Evolutionary conservation across 92 coral and sea anemone species (phyloP), one percentile per base, ranked within the genome.

Genomic region (Diadumene lineata): DNA sequence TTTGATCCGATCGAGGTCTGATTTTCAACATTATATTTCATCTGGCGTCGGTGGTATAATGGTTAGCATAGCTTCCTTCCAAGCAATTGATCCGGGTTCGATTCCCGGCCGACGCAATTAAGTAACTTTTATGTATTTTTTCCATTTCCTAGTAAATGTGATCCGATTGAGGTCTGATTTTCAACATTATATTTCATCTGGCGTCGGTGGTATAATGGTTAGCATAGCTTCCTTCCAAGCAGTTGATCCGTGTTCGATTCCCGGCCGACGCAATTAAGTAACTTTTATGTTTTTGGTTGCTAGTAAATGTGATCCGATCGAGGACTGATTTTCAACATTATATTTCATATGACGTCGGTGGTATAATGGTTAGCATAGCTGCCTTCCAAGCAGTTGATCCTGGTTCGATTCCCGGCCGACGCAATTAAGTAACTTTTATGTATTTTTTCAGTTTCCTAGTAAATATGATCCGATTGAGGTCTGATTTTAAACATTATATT

Each of bases 171-270:
- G 48, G 6, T 38, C 6, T 38, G 7, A 38, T 4, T 38, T 38
- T 6, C 13, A n/a, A n/a, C n/a, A n/a, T 38, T 38, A 4, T 4
- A 38, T 13, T 38, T 13, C 6, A 38, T 4, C 16, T 2, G 26
- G 94, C 97, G 94, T 92, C 89, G 94, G 97, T 89, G 97, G 97
- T 89, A 84, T 92, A 92, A 87, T 86, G 92, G 96, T 89, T 66
- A 85, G 96, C 92, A 86, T 92, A 84, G 92, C 92, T 89, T 94
- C 94, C 97, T 92, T 92, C 92, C 89, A 92, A 92, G 97, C 97
- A 92, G 92, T 92, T 76, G 71, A 67, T 76, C 73, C 64, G 72
- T 63, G 72, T 65, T 61, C 71, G 72, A 77, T 48, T 50, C 73
- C 73, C 31, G 66, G 53, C 33, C 67, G 78, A 38, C 53, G 46